Conservation (phyloP, 2,797 vertebrate genomes). For the Siniperca scherzeri region DNA sequence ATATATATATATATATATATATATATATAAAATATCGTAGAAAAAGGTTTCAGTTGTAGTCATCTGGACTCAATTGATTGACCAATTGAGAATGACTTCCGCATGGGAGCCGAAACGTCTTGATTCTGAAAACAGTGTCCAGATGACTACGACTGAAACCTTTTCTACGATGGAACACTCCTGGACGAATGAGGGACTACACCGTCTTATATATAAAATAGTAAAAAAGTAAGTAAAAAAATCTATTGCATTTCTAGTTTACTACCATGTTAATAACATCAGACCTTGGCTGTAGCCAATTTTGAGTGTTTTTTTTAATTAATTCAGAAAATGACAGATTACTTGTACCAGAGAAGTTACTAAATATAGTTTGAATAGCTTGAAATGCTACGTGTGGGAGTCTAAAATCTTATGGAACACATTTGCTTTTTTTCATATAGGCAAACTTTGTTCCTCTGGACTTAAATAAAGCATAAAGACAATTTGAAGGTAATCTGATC, state of each 20-base stretch:
- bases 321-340: neutral
- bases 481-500: constrained; percentile 46
- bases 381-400: constrained; percentile 1
- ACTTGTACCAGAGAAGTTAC: neutral
- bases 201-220: too few species aligned
- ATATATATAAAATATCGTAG: too few species aligned
- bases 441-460: neutral
- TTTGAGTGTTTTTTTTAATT: neutral
- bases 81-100: too few species aligned
- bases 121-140: too few species aligned
- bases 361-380: neutral
- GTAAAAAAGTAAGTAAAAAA: too few species aligned
- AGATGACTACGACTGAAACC: too few species aligned
- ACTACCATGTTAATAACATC: neutral
- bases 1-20: too few species aligned
- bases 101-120: too few species aligned
- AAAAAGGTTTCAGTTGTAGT: too few species aligned
- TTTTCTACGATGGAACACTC: too few species aligned
- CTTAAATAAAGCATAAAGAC: constrained; percentile 18
- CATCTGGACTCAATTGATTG: too few species aligned
- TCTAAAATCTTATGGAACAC: neutral
- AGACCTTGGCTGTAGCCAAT: neutral
- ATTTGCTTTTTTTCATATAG: constrained; percentile 4
- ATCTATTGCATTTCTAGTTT: neutral
- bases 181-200: too few species aligned